A percentile compares a stretch with the other conserved stretches of the same genome.
These are phyloP conservation scores for Caradrina kadenii DNA, from an alignment of 2,888 invertebrate genomes.

Conservation along the genomic window DNA sequence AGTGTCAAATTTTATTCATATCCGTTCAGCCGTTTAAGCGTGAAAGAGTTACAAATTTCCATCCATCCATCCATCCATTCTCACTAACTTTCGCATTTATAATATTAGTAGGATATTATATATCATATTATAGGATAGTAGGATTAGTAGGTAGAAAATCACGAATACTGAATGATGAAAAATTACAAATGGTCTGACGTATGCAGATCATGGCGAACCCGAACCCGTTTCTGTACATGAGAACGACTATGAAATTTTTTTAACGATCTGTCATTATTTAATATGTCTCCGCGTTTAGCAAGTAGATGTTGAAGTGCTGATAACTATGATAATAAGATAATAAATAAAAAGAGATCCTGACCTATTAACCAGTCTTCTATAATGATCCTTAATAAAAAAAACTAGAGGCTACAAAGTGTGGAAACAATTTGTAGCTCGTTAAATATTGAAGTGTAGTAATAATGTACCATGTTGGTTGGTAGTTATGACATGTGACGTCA, in stretches of 20 bases:
- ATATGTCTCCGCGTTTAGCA: background rate
- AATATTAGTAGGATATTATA: too few relatives aligned
- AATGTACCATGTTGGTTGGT: constrained; percentile 41
- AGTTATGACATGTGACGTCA: constrained; percentile 61
- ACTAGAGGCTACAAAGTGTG: constrained; percentile 26
- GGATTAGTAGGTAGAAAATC: too few relatives aligned
- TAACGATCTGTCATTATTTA: background rate
- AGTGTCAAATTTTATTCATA: too few relatives aligned
- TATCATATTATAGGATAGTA: too few relatives aligned
- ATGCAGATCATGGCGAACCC: background rate
- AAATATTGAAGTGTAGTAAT: constrained; percentile 53
- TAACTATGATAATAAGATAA: background rate
- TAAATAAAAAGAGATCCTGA: constrained; percentile 21
- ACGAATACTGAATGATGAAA: background rate
- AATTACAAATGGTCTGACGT: background rate
- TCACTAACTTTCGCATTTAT: too few relatives aligned
- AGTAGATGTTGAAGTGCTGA: background rate
- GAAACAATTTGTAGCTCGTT: constrained; percentile 52
- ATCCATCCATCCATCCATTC: too few relatives aligned
- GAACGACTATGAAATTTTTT: background rate
- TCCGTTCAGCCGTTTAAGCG: too few relatives aligned
- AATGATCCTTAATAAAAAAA: constrained; percentile 22
- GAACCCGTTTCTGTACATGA: background rate
- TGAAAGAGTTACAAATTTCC: too few relatives aligned
- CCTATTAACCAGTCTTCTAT: constrained; percentile 9